Base-by-base conservation (phyloP, 1,140 invertebrate species). In the Heliconius nattereri region DNA sequence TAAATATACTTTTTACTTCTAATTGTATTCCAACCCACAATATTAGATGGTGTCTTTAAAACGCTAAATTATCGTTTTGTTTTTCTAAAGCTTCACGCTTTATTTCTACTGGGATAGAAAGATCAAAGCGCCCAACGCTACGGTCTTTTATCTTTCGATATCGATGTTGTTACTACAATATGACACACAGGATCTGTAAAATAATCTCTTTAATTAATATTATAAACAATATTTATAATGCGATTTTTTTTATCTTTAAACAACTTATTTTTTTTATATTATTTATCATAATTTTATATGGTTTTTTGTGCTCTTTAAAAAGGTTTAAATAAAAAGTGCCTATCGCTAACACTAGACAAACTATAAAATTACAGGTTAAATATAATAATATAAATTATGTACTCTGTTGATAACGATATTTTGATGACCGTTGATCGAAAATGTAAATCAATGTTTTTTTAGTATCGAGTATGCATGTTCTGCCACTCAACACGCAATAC, bases 301-400 rank as follows among this genome's bases (percentile, higher is more conserved):
- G 1, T 23, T 60, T 60, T 60, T 7, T 1, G 23, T 23, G 26
- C 20, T 49, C n/a, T 57, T 57, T 57, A 57, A 20, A 60, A 26
- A 23, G 8, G 20, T 60, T 60, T 3, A n/a, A 23, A 60, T 26
- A 60, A 60, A 60, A 60, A 60, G 57, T 60, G 57, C 57, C 57
- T 60, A 60, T 60, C 57, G 57, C 60, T 66, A 66, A 66, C 60
- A 66, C 60, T 66, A 29, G 60, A 66, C 60, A 66, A 66, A 66
- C 60, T 66, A 66, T 66, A 29, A 66, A 66, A 66, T 66, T 66
- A 66, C 60, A 66, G 60, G 26, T 66, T 66, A 26, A 66, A 66
- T 66, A 66, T 66, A n/a, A 66, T 66, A 66, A 66, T 66, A 66
- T 66, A 29, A 66, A 66, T 60, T 60, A 60, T 60, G 54, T n/a